phyloP scores from a whole-genome alignment of 1,140 invertebrate species.

The Bathynomus jamesi region DNA sequence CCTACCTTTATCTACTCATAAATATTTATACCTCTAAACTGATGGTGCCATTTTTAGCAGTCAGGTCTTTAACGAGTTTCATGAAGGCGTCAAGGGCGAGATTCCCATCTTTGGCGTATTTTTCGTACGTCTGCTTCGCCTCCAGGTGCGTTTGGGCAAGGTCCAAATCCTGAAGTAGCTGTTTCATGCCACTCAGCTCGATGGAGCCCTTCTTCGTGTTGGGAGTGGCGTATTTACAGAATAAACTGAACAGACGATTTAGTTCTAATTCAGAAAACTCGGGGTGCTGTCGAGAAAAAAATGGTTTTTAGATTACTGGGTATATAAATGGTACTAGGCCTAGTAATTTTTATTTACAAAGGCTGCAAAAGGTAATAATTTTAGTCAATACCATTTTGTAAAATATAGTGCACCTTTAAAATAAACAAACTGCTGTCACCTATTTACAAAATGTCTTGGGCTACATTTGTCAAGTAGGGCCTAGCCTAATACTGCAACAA shows the following conservation, averaged over 20 bases:
- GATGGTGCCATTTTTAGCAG: constrained; percentile 30
- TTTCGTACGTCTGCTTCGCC: constrained; percentile 34
- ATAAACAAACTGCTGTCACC: no score
- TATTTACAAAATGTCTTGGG: no score
- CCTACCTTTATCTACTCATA: no score
- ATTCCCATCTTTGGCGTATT: constrained; percentile 25
- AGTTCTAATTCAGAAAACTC: constrained; percentile 32
- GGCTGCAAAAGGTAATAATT: no score
- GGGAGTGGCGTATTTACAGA: constrained; percentile 31
- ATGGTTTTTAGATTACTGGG: no score
- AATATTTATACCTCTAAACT: constrained; percentile 33
- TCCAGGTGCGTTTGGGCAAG: constrained; percentile 34
- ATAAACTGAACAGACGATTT: constrained; percentile 24
- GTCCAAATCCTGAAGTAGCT: constrained; percentile 29
- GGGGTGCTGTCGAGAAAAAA: constrained; percentile 34
- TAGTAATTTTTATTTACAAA: no score
- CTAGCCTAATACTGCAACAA: no score
- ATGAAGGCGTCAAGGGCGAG: constrained; percentile 29
- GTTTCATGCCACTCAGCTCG: constrained; percentile 29
- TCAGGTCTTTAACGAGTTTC: constrained; percentile 32
- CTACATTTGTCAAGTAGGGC: no score
- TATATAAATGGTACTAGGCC: no score
- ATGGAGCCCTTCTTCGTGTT: constrained; percentile 28
- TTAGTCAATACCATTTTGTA: no score
- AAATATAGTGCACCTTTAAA: no score